phyloP scores from a whole-genome alignment of 2,797 vertebrate species.

The Danio tinwini region DNA sequence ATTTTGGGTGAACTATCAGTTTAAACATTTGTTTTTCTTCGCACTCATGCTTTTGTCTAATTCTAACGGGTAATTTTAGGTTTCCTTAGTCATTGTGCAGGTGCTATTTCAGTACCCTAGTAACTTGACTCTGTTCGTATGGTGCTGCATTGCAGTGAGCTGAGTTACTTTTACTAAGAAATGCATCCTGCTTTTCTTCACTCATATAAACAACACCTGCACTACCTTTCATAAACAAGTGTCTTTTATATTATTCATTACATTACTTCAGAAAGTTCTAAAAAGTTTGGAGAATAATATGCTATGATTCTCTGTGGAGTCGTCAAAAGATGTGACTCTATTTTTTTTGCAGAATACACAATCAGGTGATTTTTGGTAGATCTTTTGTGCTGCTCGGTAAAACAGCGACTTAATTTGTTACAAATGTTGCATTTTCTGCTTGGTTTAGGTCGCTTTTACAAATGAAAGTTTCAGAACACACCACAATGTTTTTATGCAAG shows the following conservation, averaged over 20 bases:
- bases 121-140: neutral
- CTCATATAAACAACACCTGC: neutral
- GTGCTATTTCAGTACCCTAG: conserved; percentile 8
- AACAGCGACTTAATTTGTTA: too few species aligned
- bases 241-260: conserved; percentile 49
- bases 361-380: too few species aligned
- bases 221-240: neutral
- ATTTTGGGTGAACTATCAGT: neutral
- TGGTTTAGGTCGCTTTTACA: too few species aligned
- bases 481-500: too few species aligned
- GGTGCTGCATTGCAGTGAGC: neutral
- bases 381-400: too few species aligned
- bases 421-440: too few species aligned
- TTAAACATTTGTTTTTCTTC: neutral
- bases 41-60: neutral
- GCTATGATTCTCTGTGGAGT: conserved; percentile 1
- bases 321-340: neutral
- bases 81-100: neutral
- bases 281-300: conserved; percentile 32
- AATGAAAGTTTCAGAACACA: too few species aligned
- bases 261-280: conserved; percentile 46
- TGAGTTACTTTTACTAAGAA: conserved; percentile 13
- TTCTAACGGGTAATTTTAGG: neutral
- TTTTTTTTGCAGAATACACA: neutral
- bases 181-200: neutral